Evolutionary conservation across 2,113 vertebrate genomes (phyloP), one percentile per base, ranked within the genome.

Genomic region (Geothlypis trichas): DNA sequence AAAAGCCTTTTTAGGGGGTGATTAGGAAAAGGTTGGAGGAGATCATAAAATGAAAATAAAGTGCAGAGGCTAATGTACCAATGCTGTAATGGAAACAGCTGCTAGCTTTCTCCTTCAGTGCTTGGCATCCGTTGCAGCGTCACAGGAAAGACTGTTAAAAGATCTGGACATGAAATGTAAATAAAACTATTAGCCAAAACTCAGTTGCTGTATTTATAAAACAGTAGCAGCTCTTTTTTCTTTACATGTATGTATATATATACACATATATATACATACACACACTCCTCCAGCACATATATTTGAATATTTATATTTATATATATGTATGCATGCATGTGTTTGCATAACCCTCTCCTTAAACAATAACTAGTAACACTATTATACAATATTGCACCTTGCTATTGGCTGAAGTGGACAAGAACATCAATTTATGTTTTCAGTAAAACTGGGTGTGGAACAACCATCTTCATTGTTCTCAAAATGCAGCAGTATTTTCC

Each of bases 11-110:
- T 72, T 28, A 65, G 11, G 26, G 15, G 7, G 16, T 49, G 42
- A 79, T 62, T 46, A 95, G 20, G 57, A 66, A 80, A 80, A 77
- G 69, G 68, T 31, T 95, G 69, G 55, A 91, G 35, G 27, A 46
- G 51, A 87, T 46, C 73, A 78, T 42, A 69, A 68, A 57, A 82
- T 51, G 61, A 75, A 93, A 94, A 94, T 88, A 84, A 96, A 94
- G 65, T 68, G 54, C 69, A 88, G 52, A 85, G 86, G 85, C 76
- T 95, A 89, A 93, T 58, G 59, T 78, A 90, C 72, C 88, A 78
- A 61, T 71, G 88, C 78, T 95, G 94, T 95, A 95, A 96, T 69
- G 93, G 93, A 95, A 97, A 97, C 96, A 97, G 97, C 97, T 97
- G 97, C 95, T 85, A 49, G 92, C 68, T 96, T 96, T 96, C 95